Base-by-base conservation (phyloP, 2,113 vertebrate species). In the Ploceus nigricollis region DNA sequence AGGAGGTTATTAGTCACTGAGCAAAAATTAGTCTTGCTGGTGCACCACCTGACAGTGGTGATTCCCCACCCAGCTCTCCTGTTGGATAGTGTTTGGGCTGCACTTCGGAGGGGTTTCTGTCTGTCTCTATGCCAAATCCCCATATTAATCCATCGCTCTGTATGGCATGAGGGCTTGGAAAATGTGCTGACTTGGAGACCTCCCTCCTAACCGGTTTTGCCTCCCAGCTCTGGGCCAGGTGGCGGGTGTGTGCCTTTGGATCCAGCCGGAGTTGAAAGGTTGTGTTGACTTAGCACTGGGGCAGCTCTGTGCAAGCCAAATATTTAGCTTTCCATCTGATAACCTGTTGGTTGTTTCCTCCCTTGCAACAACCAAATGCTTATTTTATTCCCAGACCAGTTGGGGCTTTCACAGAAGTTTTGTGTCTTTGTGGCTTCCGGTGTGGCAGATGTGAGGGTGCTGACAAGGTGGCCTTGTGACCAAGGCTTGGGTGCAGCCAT, bases 261-360 rank as follows among this genome's bases (percentile, higher is more conserved):
- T 69, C 51, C 71, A 77, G 63, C 60, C n/a, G 0, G 48, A 79
- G 94, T 92, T 93, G 94, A 94, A 96, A 96, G 95, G 94, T 97
- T 90, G 72, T 96, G 88, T 97, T 97, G 94, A 94, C 77, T 89
- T 94, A 94, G 93, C 14, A 4, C 64, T 15, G 28, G 81, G 89
- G 48, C 87, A 89, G 82, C 69, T 82, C 89, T 65, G 50, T 2
- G 3, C 40, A 92, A 94, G 88, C 90, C 83, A 96, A 95, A 96
- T 97, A 94, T 97, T 97, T 96, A 83, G 86, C 73, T 96, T 96
- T 93, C 96, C 83, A 94, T 89, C 82, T 87, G 94, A 93, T 96
- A 96, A 90, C 86, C 64, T 75, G 51, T 56, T 0, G 1, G 86
- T 93, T 69, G 47, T 90, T 96, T 96, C 82, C 83, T 90, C 48